phyloP scores from a whole-genome alignment of 2,113 vertebrate genomes.

The Zosterops lateralis region DNA sequence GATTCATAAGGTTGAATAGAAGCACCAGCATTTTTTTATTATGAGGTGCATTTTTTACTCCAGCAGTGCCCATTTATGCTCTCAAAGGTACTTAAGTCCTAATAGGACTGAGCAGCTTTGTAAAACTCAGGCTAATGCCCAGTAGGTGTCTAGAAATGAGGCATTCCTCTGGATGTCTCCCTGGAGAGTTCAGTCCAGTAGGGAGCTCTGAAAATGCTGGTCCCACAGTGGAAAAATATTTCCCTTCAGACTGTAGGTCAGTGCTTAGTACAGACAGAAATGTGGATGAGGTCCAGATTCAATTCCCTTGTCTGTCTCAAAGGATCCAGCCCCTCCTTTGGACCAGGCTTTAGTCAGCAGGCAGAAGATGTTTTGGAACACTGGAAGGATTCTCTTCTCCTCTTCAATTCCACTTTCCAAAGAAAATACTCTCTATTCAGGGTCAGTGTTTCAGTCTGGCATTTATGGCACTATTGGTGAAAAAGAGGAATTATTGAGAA shows the following conservation, averaged over 20 bases:
- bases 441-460: background rate
- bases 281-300: background rate
- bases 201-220: background rate
- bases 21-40: background rate
- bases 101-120: background rate
- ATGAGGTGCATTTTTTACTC: background rate
- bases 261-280: constrained; percentile 1
- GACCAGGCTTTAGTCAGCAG: background rate
- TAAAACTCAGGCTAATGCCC: background rate
- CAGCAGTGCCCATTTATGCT: background rate
- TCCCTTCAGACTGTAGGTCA: background rate
- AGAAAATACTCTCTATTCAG: background rate
- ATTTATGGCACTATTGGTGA: background rate
- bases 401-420: background rate
- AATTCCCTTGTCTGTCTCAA: background rate
- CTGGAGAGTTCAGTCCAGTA: background rate
- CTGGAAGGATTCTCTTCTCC: background rate
- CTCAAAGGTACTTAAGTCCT: background rate
- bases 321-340: background rate
- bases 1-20: background rate
- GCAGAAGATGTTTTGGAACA: background rate
- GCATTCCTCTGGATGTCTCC: background rate
- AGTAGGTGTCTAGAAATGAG: background rate
- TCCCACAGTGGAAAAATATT: background rate
- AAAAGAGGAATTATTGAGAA: background rate